Evolutionary conservation across 1,140 invertebrate species (phyloP).

Genomic region (Condylostylus longicornis): DNA sequence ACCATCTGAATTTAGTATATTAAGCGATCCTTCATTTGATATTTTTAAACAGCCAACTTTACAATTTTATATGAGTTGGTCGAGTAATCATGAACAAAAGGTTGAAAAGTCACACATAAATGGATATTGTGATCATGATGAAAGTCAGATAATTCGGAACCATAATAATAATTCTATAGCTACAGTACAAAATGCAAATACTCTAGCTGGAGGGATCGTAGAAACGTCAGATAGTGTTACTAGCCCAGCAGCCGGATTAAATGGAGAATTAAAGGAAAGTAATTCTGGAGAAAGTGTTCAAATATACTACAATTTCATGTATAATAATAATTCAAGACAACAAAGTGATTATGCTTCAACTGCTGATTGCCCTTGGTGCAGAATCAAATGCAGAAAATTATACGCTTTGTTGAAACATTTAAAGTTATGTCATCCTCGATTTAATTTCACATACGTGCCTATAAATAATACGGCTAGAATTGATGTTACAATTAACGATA

Average conservation of each 20-base stretch:
- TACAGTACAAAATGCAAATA: slow-evolving; percentile 13
- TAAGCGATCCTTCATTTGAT: slow-evolving; percentile 39
- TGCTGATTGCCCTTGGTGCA: slow-evolving; percentile 89
- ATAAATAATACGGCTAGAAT: slow-evolving; percentile 70
- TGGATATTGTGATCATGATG: slow-evolving; percentile 6
- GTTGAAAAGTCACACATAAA: neutral
- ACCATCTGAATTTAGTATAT: slow-evolving; percentile 47
- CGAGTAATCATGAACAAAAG: slow-evolving; percentile 38
- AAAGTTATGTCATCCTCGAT: slow-evolving; percentile 82
- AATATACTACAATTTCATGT: slow-evolving; percentile 91
- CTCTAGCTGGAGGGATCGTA: too few relatives aligned
- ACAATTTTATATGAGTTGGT: slow-evolving; percentile 72
- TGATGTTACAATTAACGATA: slow-evolving; percentile 88
- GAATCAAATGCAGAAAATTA: slow-evolving; percentile 69
- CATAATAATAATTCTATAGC: slow-evolving; percentile 9
- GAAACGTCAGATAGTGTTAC: neutral
- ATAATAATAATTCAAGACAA: slow-evolving; percentile 86
- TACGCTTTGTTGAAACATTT: slow-evolving; percentile 87
- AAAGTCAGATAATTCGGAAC: neutral
- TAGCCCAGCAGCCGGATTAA: neutral
- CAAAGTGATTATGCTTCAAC: slow-evolving; percentile 88
- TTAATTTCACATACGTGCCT: slow-evolving; percentile 62
- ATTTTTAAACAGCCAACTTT: slow-evolving; percentile 61
- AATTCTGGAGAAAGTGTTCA: slow-evolving; percentile 40
- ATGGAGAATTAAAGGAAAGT: neutral